Base-by-base conservation (phyloP, 1,140 invertebrate genomes). In the Lepidurus apus region DNA sequence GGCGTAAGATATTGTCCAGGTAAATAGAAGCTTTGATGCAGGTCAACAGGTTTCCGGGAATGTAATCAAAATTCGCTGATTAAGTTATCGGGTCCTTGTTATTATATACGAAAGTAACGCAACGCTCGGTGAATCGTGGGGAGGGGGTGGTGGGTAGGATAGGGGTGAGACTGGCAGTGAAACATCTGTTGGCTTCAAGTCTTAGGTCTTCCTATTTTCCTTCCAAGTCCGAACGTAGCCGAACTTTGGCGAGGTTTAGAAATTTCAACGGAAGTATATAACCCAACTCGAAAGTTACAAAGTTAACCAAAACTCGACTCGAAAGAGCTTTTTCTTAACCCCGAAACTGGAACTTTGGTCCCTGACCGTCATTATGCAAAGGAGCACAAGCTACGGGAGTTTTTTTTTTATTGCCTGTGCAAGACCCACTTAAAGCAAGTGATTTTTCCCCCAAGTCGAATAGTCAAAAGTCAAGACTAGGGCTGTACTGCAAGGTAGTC, bases 31-130 rank as follows among this genome's bases (percentile, higher is more conserved):
- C 9, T 34, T 34, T 65, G 53, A 65, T 65, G 53, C 53, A 65
- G 13, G 53, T 65, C 53, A 65, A 65, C 53, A 65, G 53, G 53
- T 65, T 65, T 65, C 53, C 53, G 53, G 53, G 53, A 65, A 65
- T 65, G 53, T 65, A 65, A 17, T 65, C 53, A 65, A 65, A 65
- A 65, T 21, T 13, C 53, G 53, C 53, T 65, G 53, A 65, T 65
- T 65, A 65, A 65, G 53, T 65, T 65, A 65, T 65, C 53, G 53
- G 53, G 17, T 65, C 13, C 21, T 17, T 13, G 53, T 17, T 13
- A 65, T 13, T 65, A 47, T 65, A 7, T 2, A 34, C 34, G 34
- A 34, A 34, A 34, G 34, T 34, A 34, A 34, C 34, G 34, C 34
- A 34, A 34, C 34, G 34, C 34, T 34, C 34, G 34, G 4, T 7